Evolutionary conservation across 1,140 invertebrate species (phyloP).

Genomic region (Archivesica marissinica): DNA sequence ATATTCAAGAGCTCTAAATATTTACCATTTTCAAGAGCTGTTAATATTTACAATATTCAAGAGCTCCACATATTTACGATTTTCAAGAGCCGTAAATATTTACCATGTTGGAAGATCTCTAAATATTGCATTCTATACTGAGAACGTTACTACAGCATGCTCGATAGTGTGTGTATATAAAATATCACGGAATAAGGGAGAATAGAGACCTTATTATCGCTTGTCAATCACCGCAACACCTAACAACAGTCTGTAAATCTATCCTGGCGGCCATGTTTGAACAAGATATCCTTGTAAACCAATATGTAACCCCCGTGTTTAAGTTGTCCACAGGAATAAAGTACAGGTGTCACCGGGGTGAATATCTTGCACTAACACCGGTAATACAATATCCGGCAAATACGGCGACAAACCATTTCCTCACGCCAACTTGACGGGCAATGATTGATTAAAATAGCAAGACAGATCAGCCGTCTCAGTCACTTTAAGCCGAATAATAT

Average conservation of each 20-base stretch:
- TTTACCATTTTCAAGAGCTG: too few species aligned
- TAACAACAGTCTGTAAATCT: constrained; percentile 26
- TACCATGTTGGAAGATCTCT: too few species aligned
- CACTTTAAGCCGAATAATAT: constrained; percentile 52
- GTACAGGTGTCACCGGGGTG: constrained; percentile 60
- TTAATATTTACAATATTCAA: too few species aligned
- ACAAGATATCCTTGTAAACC: constrained; percentile 59
- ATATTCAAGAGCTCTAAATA: too few species aligned
- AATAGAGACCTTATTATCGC: not conserved
- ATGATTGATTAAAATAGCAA: constrained; percentile 56
- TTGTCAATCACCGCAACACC: constrained; percentile 14
- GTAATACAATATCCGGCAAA: constrained; percentile 61
- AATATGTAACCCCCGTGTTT: constrained; percentile 64
- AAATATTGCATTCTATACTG: too few species aligned
- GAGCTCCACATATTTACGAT: too few species aligned
- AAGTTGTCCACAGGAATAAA: constrained; percentile 58
- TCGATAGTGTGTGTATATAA: too few species aligned
- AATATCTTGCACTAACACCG: constrained; percentile 47
- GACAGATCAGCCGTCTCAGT: constrained; percentile 35
- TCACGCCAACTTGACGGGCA: constrained; percentile 18
- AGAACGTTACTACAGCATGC: too few species aligned
- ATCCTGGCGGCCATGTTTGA: constrained; percentile 58
- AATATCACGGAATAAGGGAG: not conserved
- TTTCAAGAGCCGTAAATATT: too few species aligned
- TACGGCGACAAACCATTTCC: constrained; percentile 32